Evolutionary conservation across 2,888 invertebrate species (phyloP).

Genomic region (Amaurobius ferox): DNA sequence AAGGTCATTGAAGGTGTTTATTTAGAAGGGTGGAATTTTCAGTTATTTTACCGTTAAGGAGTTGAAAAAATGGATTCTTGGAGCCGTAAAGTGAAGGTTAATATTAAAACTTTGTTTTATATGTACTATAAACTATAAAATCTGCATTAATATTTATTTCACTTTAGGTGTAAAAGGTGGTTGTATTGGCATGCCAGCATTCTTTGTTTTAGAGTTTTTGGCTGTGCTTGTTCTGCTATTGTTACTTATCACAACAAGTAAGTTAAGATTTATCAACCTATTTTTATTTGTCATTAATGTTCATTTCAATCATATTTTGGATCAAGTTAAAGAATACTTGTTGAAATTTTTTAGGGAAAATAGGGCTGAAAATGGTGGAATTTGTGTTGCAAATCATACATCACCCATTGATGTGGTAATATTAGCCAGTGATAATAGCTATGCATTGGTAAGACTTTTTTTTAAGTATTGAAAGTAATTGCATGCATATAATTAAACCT

Average conservation of each 20-base stretch:
- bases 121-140: too few species aligned
- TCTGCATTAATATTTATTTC: neutral
- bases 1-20: too few species aligned
- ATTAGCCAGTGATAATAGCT: slow-evolving; percentile 90
- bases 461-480: too few species aligned
- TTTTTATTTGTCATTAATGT: neutral
- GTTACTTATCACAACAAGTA: slow-evolving; percentile 79
- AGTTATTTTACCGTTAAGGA: too few species aligned
- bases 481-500: neutral
- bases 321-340: neutral
- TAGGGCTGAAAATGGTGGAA: slow-evolving; percentile 86
- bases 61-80: too few species aligned
- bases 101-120: too few species aligned
- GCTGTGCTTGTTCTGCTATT: slow-evolving; percentile 84
- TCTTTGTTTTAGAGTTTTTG: slow-evolving; percentile 86
- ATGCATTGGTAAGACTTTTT: slow-evolving; percentile 87
- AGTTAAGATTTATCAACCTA: too few species aligned
- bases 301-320: neutral
- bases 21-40: too few species aligned
- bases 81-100: too few species aligned
- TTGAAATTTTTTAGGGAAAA: slow-evolving; percentile 81
- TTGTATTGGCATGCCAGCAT: slow-evolving; percentile 84
- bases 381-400: slow-evolving; percentile 98
- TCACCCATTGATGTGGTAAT: slow-evolving; percentile 93
- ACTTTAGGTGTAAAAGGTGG: slow-evolving; percentile 81